A percentile compares a stretch with the other conserved stretches of the same genome.
phyloP scores from a whole-genome alignment of 2,113 vertebrate species.

The Phoenicopterus ruber region DNA sequence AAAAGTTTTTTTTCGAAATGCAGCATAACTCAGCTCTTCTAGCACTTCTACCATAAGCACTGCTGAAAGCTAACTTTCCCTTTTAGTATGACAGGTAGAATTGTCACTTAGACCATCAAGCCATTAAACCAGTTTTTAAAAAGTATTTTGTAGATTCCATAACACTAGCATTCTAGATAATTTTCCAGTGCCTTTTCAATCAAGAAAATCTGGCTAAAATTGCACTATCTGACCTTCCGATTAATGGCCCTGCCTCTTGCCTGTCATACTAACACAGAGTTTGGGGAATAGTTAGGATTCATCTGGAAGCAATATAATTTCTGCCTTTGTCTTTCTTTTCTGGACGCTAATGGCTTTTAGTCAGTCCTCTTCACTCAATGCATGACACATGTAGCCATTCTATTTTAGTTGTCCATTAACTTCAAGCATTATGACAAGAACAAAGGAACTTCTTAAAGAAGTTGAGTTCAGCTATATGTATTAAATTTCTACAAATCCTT shows the following conservation, averaged over 20 bases:
- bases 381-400: conserved; percentile 83
- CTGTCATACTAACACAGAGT: conserved; percentile 82
- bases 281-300: conserved; percentile 76
- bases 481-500: conserved; percentile 73
- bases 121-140: conserved; percentile 69
- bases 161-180: conserved; percentile 75
- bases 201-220: conserved; percentile 77
- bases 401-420: conserved; percentile 86
- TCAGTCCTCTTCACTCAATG: conserved; percentile 84
- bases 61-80: conserved; percentile 48
- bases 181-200: conserved; percentile 77
- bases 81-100: conserved; percentile 71
- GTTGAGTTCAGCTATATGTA: conserved; percentile 72
- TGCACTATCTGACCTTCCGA: conserved; percentile 79
- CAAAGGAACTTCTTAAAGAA: conserved; percentile 74
- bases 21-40: neutral
- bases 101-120: conserved; percentile 69
- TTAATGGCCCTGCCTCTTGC: conserved; percentile 83
- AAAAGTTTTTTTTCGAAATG: conserved; percentile 17
- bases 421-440: conserved; percentile 82
- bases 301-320: conserved; percentile 83
- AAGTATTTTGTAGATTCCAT: conserved; percentile 65
- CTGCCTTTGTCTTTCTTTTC: conserved; percentile 85
- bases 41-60: conserved; percentile 12
- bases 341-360: conserved; percentile 91